A percentile compares a stretch with the other conserved stretches of the same genome.
These are phyloP conservation scores for Polypedilum pembai DNA, from an alignment of 1,140 invertebrate species.

Conservation along the genomic window DNA sequence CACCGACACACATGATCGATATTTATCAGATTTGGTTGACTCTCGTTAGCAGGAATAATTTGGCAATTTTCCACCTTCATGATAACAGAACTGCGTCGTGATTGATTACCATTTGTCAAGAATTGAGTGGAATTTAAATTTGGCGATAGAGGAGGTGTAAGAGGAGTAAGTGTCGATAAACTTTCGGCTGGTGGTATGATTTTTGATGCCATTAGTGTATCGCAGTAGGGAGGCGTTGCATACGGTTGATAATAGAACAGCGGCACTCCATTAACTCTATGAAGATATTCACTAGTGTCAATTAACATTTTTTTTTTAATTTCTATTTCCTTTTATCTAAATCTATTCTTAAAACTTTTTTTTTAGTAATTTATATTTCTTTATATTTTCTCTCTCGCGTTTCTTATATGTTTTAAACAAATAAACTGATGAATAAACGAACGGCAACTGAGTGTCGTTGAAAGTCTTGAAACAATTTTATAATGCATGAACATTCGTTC, in stretches of 20 bases:
- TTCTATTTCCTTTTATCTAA: neutral
- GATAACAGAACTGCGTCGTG: neutral
- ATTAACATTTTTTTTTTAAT: neutral
- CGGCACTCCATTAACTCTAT: neutral
- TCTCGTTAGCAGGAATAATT: neutral
- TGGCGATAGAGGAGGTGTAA: slow-evolving; percentile 6
- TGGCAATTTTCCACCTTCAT: slow-evolving; percentile 20
- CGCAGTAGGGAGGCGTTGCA: neutral
- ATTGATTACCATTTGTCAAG: neutral
- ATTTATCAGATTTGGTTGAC: neutral
- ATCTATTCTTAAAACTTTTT: neutral
- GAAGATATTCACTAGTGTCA: neutral
- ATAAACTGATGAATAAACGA: neutral
- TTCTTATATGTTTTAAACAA: neutral
- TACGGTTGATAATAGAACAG: neutral
- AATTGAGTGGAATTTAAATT: neutral
- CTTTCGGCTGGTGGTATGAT: neutral
- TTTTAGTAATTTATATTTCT: neutral
- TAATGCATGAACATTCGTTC: slow-evolving; percentile 22
- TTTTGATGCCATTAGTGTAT: slow-evolving; percentile 2
- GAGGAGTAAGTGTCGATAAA: neutral
- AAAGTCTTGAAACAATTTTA: slow-evolving; percentile 19
- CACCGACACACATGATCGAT: slow-evolving; percentile 18
- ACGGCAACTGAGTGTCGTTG: neutral
- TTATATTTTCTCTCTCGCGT: neutral